Conservation (phyloP, 2,113 vertebrate species). For the Etheostoma spectabile region DNA sequence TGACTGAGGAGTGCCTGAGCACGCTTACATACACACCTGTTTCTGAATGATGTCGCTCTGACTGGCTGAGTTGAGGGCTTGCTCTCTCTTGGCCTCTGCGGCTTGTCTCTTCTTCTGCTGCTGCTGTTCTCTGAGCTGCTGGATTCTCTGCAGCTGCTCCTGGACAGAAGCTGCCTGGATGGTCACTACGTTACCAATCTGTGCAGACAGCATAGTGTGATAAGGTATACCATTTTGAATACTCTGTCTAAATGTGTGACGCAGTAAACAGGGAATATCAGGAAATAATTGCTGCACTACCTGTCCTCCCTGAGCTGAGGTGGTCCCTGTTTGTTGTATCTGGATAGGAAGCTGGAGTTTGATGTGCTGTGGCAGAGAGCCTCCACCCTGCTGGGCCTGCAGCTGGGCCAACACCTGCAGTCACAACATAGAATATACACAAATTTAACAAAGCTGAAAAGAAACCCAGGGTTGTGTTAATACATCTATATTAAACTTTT, state of each 20-base stretch:
- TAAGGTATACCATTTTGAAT: neutral
- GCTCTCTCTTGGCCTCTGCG: constrained; percentile 92
- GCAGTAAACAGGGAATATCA: neutral
- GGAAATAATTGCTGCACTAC: constrained; percentile 29
- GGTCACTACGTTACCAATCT: constrained; percentile 93
- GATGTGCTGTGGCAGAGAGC: constrained; percentile 89
- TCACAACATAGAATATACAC: constrained; percentile 20
- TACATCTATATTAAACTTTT: neutral
- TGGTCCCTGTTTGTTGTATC: constrained; percentile 85
- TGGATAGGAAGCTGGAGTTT: constrained; percentile 91
- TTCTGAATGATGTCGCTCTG: constrained; percentile 97
- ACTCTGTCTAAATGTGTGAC: neutral
- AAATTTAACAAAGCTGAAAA: constrained; percentile 9
- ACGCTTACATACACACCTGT: constrained; percentile 87
- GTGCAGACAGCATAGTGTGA: constrained; percentile 59
- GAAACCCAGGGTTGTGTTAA: neutral
- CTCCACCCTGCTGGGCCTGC: constrained; percentile 88
- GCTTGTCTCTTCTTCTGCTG: constrained; percentile 94
- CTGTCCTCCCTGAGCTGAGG: constrained; percentile 80
- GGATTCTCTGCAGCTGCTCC: constrained; percentile 95
- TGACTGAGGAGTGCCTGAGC: constrained; percentile 12
- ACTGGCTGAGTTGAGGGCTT: constrained; percentile 90
- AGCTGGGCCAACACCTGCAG: constrained; percentile 87
- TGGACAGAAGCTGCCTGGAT: constrained; percentile 96
- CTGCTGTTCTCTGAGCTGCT: constrained; percentile 95